Evolutionary conservation across 2,888 invertebrate genomes (phyloP).

Genomic region (Tipula lateralis): DNA sequence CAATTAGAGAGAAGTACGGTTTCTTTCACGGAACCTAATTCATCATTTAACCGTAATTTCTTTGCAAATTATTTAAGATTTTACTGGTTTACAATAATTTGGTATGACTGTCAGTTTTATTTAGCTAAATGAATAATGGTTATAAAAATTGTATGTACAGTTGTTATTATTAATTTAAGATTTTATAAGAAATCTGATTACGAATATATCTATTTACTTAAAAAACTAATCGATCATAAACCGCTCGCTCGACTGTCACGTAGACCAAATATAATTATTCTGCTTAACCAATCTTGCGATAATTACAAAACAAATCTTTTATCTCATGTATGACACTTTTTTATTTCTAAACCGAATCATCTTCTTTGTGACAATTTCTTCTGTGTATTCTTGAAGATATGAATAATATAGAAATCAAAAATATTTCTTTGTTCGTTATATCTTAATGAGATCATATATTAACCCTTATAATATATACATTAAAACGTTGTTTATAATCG

Average conservation of each 20-base stretch:
- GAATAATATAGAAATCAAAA: background rate
- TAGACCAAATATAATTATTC: background rate
- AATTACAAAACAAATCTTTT: background rate
- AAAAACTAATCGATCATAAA: background rate
- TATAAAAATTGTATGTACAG: background rate
- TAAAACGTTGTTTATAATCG: background rate
- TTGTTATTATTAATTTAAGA: background rate
- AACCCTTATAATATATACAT: background rate
- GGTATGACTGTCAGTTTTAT: background rate
- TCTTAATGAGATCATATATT: background rate
- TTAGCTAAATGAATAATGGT: background rate
- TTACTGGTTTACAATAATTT: background rate
- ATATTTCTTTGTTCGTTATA: background rate
- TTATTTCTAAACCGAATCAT: background rate
- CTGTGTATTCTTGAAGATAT: background rate
- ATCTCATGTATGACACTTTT: background rate
- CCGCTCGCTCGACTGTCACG: background rate
- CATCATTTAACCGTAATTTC: background rate
- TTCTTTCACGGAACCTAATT: constrained; percentile 9
- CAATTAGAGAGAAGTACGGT: background rate
- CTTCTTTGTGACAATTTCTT: background rate
- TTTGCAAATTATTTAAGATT: background rate
- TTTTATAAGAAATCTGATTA: background rate
- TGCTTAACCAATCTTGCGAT: background rate
- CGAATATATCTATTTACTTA: background rate